Percentiles rank a stretch among this genome's conserved stretches.
Evolutionary conservation across 2,797 vertebrate species (phyloP).

Genomic region (Syngnathus acus): DNA sequence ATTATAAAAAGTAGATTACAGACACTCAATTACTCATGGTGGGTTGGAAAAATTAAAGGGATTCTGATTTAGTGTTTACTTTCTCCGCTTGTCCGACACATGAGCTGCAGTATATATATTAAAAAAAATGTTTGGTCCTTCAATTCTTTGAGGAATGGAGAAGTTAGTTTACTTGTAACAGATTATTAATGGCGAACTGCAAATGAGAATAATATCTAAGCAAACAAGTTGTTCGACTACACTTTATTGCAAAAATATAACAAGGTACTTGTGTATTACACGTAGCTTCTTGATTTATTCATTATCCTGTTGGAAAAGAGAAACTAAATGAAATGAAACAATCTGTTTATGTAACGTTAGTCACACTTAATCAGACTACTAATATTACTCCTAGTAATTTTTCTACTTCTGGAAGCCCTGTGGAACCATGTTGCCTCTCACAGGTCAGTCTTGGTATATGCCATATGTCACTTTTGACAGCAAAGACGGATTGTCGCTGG

Average conservation of each 20-base stretch:
- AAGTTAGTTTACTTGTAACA: neutral
- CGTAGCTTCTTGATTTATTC: neutral
- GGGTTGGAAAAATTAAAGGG: neutral
- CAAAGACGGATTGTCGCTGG: too few relatives aligned
- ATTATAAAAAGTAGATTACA: conserved; percentile 20
- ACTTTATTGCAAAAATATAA: neutral
- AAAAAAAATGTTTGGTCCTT: neutral
- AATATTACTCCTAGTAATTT: neutral
- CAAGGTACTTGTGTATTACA: neutral
- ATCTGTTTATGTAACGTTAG: neutral
- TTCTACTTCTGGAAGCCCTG: neutral
- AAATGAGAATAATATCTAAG: neutral
- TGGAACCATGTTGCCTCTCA: neutral
- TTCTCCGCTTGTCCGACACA: neutral
- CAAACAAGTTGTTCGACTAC: neutral
- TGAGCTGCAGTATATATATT: too few relatives aligned
- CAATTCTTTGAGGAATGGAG: neutral
- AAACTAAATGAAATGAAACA: neutral
- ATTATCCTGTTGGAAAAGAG: neutral
- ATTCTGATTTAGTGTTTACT: neutral
- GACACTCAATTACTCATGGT: neutral
- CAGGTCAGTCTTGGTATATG: neutral
- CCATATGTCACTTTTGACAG: neutral
- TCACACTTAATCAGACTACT: neutral
- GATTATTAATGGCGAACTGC: neutral